These are phyloP conservation scores for Mormyrus iriodes DNA, from an alignment of 2,113 vertebrate species.

Conservation along the genomic window DNA sequence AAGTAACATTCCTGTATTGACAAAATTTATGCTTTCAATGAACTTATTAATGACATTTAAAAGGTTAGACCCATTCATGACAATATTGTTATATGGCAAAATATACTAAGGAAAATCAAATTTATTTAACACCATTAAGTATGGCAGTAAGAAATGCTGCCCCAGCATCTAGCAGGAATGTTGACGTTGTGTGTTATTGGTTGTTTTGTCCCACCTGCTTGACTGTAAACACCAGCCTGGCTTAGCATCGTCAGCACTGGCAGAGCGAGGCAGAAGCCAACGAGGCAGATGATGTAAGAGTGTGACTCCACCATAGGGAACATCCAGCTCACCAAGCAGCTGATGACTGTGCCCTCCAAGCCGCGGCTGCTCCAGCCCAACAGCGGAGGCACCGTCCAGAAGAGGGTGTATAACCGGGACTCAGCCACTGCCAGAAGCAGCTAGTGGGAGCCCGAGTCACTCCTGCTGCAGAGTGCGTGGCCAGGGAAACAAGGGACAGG, in stretches of 20 bases:
- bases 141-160: not conserved
- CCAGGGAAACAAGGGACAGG: not conserved
- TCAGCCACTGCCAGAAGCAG: not conserved
- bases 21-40: not conserved
- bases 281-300: conserved; percentile 71
- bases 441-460: not conserved
- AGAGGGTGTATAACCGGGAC: not conserved
- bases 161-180: not conserved
- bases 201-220: conserved; percentile 66
- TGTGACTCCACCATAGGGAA: too few relatives aligned
- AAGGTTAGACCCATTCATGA: not conserved
- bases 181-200: not conserved
- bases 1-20: not conserved
- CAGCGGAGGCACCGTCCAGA: too few relatives aligned
- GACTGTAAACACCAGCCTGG: conserved; percentile 69
- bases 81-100: not conserved
- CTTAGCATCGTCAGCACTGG: conserved; percentile 74
- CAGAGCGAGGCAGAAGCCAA: conserved; percentile 75
- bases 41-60: not conserved
- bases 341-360: conserved; percentile 56
- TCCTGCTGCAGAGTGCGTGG: not conserved
- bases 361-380: not conserved
- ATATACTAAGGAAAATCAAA: not conserved
- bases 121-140: not conserved
- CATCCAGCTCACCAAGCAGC: not conserved